phyloP scores from a whole-genome alignment of 2,113 vertebrate genomes.

The Eolophus roseicapilla region DNA sequence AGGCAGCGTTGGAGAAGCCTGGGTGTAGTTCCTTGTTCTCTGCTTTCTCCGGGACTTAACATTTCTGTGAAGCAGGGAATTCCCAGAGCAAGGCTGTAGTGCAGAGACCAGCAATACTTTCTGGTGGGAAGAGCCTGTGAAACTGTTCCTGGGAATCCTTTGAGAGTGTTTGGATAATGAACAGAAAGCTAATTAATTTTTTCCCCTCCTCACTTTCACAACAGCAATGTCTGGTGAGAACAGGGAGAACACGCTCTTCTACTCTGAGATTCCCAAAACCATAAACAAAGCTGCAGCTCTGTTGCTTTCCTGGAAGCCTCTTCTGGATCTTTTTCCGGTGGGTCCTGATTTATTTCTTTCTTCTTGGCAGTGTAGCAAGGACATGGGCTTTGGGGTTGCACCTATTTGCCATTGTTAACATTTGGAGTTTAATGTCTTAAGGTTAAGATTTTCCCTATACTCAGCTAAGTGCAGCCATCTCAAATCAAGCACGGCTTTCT shows the following conservation, averaged over 20 bases:
- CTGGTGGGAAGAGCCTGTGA: neutral
- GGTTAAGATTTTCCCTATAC: neutral
- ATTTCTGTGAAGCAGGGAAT: neutral
- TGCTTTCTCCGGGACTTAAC: neutral
- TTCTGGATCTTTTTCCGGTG: constrained; percentile 84
- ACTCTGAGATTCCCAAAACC: constrained; percentile 83
- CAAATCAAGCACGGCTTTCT: neutral
- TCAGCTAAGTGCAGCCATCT: neutral
- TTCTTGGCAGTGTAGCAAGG: neutral
- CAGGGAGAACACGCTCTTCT: constrained; percentile 84
- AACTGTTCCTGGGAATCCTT: neutral
- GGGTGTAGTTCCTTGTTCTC: neutral
- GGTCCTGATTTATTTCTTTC: neutral
- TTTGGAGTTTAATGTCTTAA: neutral
- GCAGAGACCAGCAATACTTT: neutral
- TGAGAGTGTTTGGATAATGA: neutral
- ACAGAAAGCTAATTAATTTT: neutral
- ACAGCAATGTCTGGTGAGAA: constrained; percentile 84
- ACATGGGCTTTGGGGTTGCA: neutral
- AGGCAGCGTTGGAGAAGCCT: neutral
- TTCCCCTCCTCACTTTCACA: neutral
- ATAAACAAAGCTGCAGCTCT: constrained; percentile 78
- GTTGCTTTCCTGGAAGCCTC: constrained; percentile 83
- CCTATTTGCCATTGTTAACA: neutral
- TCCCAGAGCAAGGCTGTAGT: neutral